Conservation (phyloP, 2,797 vertebrate species). For the Clamator glandarius region DNA sequence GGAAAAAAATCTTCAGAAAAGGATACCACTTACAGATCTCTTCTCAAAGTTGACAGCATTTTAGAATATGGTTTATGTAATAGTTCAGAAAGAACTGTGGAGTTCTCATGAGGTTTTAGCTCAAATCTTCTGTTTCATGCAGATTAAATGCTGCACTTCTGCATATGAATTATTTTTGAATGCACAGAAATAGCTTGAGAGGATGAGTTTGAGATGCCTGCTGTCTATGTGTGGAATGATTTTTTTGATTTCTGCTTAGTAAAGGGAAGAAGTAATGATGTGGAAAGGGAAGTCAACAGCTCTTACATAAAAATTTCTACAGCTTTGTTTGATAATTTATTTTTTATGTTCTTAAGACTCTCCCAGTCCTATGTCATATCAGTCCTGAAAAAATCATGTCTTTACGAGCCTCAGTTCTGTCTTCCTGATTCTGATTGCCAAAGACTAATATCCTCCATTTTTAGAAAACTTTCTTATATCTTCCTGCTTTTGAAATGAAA, state of each 20-base stretch:
- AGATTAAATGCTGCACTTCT: constrained; percentile 1
- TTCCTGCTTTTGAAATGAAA: not conserved
- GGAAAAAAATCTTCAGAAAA: not conserved
- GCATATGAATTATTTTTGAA: not conserved
- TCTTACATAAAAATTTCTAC: not conserved
- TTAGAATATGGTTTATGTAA: not conserved
- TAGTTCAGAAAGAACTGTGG: not conserved
- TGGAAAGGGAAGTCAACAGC: not conserved
- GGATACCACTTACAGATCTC: not conserved
- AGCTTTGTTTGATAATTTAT: not conserved
- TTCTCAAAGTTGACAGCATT: not conserved
- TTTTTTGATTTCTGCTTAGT: not conserved
- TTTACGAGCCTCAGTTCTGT: not conserved
- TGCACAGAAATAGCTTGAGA: not conserved
- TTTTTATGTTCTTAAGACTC: not conserved
- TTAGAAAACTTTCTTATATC: not conserved
- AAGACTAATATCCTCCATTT: not conserved
- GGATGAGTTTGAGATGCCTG: not conserved
- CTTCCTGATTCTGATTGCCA: not conserved
- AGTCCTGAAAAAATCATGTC: not conserved
- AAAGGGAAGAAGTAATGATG: not conserved
- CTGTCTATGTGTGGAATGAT: not conserved
- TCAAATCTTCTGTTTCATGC: constrained; percentile 1
- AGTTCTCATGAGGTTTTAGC: not conserved
- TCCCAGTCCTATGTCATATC: not conserved